Evolutionary conservation across 2,797 vertebrate genomes (phyloP), one percentile per base, ranked within the genome.

Genomic region (Liparis tanakae): DNA sequence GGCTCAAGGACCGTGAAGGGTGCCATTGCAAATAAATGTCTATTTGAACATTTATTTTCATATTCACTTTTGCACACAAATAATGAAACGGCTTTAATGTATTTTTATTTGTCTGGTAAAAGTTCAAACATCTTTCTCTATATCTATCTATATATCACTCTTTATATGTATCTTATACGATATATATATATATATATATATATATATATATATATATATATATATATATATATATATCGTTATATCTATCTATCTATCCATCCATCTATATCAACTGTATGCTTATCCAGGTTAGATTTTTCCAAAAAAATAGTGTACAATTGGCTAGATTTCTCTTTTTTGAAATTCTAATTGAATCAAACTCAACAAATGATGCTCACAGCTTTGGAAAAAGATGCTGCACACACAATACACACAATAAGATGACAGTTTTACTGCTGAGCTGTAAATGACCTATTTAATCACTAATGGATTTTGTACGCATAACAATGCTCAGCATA

Each of bases 381-480:
- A 44, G 17, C 25, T 54, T n/a, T 20, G 3, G 25, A 60, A 12
- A 39, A 44, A 72, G 12, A 76, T 54, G 61, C 55, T 54, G 39
- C 36, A 70, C 17, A 67, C 39, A 39, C 36, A 36, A 18, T 33
- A 46, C 20, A 72, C 41, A 51, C 18, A 72, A 33, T 41, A 59
- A 17, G 17, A 75, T 51, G 56, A 30, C 63, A 63, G 41, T 56
- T 75, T 78, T 82, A 65, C 50, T 61, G 68, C 76, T 65, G 78
- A 79, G 84, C 78, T 85, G 78, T 81, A 86, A 87, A 87, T 87
- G 86, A 84, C 83, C 89, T 83, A 89, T 89, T 91, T 90, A 89
- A 82, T 72, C 78, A 80, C 83, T 92, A 87, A 92, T 91, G 90
- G 86, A 92, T 93, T 91, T 89, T 87, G 69, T 68, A 80, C 1